Evolutionary conservation across 2,797 vertebrate species (phyloP).

Genomic region (Danio kyathit): DNA sequence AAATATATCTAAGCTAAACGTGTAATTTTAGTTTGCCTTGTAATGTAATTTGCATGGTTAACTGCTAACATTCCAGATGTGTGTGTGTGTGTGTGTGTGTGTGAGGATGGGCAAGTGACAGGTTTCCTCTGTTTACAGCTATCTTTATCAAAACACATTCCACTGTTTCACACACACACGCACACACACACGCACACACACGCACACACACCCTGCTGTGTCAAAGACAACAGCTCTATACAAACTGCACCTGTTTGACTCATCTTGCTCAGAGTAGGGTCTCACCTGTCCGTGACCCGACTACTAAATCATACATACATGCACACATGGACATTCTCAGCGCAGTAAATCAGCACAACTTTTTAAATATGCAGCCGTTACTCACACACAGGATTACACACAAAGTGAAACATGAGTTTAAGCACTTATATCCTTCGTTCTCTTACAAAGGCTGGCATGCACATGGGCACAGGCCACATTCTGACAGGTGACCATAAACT

Average conservation of each 20-base stretch:
- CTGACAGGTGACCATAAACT: constrained; percentile 49
- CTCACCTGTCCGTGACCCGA: constrained; percentile 53
- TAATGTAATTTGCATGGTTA: constrained; percentile 32
- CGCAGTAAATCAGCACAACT: constrained; percentile 41
- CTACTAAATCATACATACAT: constrained; percentile 47
- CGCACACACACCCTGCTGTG: constrained; percentile 37
- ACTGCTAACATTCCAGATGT: constrained; percentile 46
- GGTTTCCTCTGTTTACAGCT: constrained; percentile 45
- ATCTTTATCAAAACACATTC: constrained; percentile 54
- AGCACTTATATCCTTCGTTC: constrained; percentile 19
- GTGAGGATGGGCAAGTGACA: constrained; percentile 36
- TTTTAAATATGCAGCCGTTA: constrained; percentile 43
- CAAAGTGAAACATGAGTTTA: constrained; percentile 38
- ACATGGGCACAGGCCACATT: constrained; percentile 19
- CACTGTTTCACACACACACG: constrained; percentile 22
- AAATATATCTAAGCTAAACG: constrained; percentile 15
- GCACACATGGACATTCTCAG: constrained; percentile 44
- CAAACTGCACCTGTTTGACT: constrained; percentile 43
- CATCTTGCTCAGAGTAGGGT: constrained; percentile 24
- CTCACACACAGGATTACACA: constrained; percentile 31
- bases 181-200: neutral
- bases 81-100: constrained; percentile 1
- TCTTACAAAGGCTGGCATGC: constrained; percentile 32
- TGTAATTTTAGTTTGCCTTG: constrained; percentile 37
- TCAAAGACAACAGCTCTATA: constrained; percentile 51